Evolutionary conservation across 2,888 invertebrate species (phyloP).

Genomic region (Fragum whitleyi): DNA sequence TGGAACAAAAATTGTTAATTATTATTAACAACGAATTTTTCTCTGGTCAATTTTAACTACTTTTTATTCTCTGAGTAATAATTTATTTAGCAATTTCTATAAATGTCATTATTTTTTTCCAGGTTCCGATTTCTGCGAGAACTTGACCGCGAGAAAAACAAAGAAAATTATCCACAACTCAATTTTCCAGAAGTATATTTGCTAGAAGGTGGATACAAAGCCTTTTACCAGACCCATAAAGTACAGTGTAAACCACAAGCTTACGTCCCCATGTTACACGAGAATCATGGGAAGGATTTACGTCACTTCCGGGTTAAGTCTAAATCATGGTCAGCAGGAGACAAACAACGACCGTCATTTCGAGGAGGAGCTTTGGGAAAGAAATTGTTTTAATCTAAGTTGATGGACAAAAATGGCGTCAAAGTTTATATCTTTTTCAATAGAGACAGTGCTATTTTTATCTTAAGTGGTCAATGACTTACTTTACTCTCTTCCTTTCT

Average conservation of each 20-base stretch:
- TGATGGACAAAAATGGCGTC: too few relatives aligned
- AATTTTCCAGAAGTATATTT: too few relatives aligned
- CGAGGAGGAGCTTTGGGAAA: not conserved
- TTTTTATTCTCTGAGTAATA: too few relatives aligned
- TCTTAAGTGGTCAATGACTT: too few relatives aligned
- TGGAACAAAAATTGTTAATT: not conserved
- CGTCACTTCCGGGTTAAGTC: constrained; percentile 91
- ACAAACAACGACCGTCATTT: constrained; percentile 28
- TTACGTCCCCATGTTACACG: constrained; percentile 95
- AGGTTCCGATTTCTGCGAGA: constrained; percentile 93
- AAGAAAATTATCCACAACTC: constrained; percentile 94
- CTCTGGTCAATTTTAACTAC: too few relatives aligned
- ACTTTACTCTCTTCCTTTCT: too few relatives aligned
- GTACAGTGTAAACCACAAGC: constrained; percentile 90
- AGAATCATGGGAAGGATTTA: constrained; percentile 90
- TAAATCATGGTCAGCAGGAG: constrained; percentile 87
- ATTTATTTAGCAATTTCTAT: too few relatives aligned
- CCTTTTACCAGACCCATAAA: constrained; percentile 88
- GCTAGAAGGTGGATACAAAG: constrained; percentile 94
- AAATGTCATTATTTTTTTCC: not conserved
- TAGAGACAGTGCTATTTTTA: too few relatives aligned
- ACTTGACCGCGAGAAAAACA: constrained; percentile 93
- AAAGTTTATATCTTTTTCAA: too few relatives aligned
- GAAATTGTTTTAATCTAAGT: constrained; percentile 10
- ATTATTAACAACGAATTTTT: too few relatives aligned